These are phyloP conservation scores for Hassar affinis DNA, from an alignment of 2,113 vertebrate genomes.

Conservation along the genomic window DNA sequence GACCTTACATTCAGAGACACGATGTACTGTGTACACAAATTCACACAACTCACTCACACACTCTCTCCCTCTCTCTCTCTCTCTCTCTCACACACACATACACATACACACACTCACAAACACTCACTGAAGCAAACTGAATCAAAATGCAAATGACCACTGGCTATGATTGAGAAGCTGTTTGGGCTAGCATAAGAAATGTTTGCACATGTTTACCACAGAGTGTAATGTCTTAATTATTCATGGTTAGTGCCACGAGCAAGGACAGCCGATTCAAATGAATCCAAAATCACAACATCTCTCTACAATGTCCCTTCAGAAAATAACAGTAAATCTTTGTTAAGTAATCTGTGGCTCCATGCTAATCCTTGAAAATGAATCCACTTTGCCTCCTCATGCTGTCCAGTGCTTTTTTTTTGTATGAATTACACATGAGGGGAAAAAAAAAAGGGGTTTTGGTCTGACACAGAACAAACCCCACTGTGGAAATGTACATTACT, in stretches of 20 bases:
- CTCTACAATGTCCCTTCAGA: background rate
- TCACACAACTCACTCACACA: too few relatives aligned
- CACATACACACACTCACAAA: conserved; percentile 16
- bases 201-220: background rate
- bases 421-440: background rate
- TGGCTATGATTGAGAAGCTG: background rate
- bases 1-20: conserved; percentile 28
- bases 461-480: background rate
- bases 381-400: background rate
- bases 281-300: too few relatives aligned
- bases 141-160: background rate
- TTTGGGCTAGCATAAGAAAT: background rate
- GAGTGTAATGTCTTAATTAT: background rate
- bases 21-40: background rate
- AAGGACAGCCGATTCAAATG: background rate
- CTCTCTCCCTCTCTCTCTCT: too few relatives aligned
- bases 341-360: background rate
- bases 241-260: background rate
- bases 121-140: background rate
- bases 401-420: background rate
- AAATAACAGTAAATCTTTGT: background rate
- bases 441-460: background rate
- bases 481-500: background rate
- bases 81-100: conserved; percentile 8
- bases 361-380: background rate